phyloP scores from a whole-genome alignment of 35 echinoderm and acorn worm genomes.

The Lytechinus pictus region DNA sequence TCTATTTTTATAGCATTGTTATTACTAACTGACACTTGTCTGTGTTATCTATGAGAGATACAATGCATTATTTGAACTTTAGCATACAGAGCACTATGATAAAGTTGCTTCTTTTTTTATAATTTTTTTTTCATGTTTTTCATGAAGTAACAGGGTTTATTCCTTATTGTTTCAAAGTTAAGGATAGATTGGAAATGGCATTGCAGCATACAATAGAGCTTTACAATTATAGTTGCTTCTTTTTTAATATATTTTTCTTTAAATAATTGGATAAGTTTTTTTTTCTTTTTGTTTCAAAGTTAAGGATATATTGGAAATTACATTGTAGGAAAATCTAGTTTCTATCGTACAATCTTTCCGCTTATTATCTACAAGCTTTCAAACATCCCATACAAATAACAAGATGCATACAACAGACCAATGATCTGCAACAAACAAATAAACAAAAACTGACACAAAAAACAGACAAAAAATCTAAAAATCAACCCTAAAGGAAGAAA shows the following conservation, averaged over 20 bases:
- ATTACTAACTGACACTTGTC: too few relatives aligned
- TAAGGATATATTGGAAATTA: too few relatives aligned
- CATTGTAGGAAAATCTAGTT: too few relatives aligned
- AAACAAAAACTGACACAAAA: background rate
- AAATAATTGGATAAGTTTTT: too few relatives aligned
- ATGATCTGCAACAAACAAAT: background rate
- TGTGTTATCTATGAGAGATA: background rate
- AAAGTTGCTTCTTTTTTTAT: too few relatives aligned
- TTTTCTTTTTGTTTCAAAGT: too few relatives aligned
- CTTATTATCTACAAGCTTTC: background rate
- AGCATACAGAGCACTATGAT: background rate
- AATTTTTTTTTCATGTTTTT: too few relatives aligned
- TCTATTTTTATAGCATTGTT: background rate
- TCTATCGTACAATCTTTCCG: too few relatives aligned
- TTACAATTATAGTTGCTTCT: too few relatives aligned
- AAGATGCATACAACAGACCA: background rate
- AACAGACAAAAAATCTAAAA: background rate
- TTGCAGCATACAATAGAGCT: too few relatives aligned
- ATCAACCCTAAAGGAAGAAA: background rate
- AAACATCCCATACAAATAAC: background rate
- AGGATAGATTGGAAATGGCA: too few relatives aligned
- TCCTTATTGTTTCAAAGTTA: background rate
- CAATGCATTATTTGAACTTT: background rate
- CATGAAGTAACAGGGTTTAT: background rate
- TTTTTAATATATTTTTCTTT: too few relatives aligned